Evolutionary conservation across 2,797 vertebrate species (phyloP), one percentile per base, ranked within the genome.

Genomic region (Dendrocincla fuliginosa): DNA sequence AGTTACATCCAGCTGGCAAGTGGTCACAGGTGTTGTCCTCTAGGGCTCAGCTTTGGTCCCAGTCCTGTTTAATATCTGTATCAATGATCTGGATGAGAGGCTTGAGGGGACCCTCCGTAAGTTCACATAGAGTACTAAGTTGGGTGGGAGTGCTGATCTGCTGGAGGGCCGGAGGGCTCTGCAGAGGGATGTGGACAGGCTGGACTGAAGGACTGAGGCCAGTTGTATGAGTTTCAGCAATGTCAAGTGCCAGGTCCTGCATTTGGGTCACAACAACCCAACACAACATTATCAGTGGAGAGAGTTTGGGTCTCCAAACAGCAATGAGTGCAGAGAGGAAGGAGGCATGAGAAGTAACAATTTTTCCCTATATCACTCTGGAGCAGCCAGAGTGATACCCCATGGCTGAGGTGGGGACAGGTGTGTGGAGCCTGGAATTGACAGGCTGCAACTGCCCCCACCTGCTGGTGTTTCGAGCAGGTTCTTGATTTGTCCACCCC

Each of bases 371-470:
- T 63, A 12, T 35, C 35, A 35, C 33, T 52, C 28, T 33, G 73
- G 25, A 73, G 37, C 42, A 89, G 42, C 32, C 50, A 8, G 57
- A 27, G 20, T 30, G 46, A 17, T n/a, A 24, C 13, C 10, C 19
- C 27, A 18, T 14, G 41, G 27, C 65, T 55, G 61, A 52, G 60
- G 9, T 2, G 6, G 32, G 42, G 42, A 35, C 53, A 64, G 32
- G 13, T 28, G 32, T 10, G 19, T 5, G 41, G 41, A 82, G 39
- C 11, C n/a, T n/a, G 56, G 70, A 70, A n/a, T 44, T 16, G 44
- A 5, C 1, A 6, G 37, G 39, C n/a, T 74, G 77, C 33, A 3
- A 0, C 71, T 74, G 22, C 18, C 11, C 23, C 28, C 22, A 1
- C 1, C 9, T 79, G 35, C 52, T 33, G 27, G 6, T 69, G 39